Evolutionary conservation across 2,888 invertebrate genomes (phyloP), one percentile per base, ranked within the genome.

Genomic region (Ferrisia virgata): DNA sequence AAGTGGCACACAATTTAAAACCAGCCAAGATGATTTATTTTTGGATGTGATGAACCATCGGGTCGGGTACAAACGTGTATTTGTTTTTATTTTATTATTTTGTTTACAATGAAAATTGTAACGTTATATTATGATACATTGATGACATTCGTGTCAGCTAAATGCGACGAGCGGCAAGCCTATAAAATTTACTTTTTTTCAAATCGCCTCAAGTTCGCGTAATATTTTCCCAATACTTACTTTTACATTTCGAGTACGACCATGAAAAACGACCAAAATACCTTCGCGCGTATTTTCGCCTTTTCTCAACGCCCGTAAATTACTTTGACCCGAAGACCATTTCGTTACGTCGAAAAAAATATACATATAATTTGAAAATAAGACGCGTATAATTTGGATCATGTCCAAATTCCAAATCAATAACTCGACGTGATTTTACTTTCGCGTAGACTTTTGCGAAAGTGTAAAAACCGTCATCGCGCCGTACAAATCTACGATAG

Each of bases 81-180:
- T 76, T 76, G 72, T 76, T 76, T 76, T 76, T 36, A 76, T 76
- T 76, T 76, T 36, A 76, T 33, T 76, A 76, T 76, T 76, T 76
- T 76, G 72, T 76, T 76, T 76, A 76, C 72, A 36, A 76, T 76
- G 36, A 76, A 53, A 22, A 53, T 22, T 22, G 53, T 53, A 22
- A 22, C 53, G 53, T 53, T 76, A 28, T 28, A 22, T 13, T 64
- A 36, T 36, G 72, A 53, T 8, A 15, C 53, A 15, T 6, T 53
- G 15, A 53, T 15, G 18, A n/a, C n/a, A n/a, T n/a, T n/a, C n/a
- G n/a, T n/a, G n/a, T n/a, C n/a, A n/a, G n/a, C n/a, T 69, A 69
- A 53, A 28, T 69, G 31, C n/a, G 31, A 15, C 69, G 31, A 64
- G 6, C 11, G 11, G n/a, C 69, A 31, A 28, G 69, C 5, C 53